These are phyloP conservation scores for Gymnopithys bicolor DNA, from an alignment of 2,797 vertebrate species.

Conservation along the genomic window DNA sequence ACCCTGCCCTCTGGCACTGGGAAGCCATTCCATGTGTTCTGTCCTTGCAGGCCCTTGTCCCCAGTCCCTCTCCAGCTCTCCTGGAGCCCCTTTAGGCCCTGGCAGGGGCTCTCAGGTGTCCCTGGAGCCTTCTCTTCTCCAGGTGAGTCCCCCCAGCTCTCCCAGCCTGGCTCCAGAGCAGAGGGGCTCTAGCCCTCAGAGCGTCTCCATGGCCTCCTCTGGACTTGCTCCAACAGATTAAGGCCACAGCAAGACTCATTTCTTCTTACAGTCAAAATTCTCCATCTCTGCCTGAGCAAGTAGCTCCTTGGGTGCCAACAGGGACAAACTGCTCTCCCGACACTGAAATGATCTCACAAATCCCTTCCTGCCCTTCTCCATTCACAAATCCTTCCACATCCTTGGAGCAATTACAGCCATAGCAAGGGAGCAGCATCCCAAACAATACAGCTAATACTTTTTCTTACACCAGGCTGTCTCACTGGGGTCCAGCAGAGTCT, in stretches of 20 bases:
- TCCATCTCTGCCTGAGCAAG: background rate
- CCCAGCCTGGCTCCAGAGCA: background rate
- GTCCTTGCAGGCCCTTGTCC: background rate
- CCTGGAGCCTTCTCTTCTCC: background rate
- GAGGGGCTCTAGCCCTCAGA: background rate
- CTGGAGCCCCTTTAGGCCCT: background rate
- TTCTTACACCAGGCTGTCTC: background rate
- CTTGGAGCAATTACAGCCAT: background rate
- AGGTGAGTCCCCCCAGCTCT: rapidly evolving
- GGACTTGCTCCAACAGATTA: rapidly evolving
- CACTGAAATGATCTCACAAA: background rate
- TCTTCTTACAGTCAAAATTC: background rate
- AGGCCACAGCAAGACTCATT: background rate
- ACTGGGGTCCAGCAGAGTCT: background rate
- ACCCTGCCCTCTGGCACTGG: background rate
- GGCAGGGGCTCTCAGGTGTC: background rate
- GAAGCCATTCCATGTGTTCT: background rate
- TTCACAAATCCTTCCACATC: background rate
- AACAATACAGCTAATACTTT: background rate
- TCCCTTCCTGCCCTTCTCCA: background rate
- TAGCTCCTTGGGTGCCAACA: background rate
- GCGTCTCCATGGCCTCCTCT: background rate
- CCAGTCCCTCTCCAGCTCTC: background rate
- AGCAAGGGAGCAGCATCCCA: background rate
- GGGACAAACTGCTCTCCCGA: background rate